These are phyloP conservation scores for Crocidura indochinensis DNA, from an alignment of 2,797 vertebrate genomes.

Conservation along the genomic window DNA sequence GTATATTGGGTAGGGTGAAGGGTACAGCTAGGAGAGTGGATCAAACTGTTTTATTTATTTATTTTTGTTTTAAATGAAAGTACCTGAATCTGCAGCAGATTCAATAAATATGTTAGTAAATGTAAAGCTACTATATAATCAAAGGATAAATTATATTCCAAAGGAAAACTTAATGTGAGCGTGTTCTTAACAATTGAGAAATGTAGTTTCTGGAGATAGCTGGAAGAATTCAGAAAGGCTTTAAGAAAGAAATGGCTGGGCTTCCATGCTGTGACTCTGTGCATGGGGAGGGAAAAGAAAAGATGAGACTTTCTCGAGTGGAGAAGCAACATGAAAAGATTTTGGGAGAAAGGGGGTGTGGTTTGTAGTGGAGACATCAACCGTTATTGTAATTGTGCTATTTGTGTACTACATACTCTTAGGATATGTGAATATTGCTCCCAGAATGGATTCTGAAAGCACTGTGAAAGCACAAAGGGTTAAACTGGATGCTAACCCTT, in stretches of 20 bases:
- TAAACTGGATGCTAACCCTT: neutral
- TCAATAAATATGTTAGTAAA: slow-evolving; percentile 2
- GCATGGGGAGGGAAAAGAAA: neutral
- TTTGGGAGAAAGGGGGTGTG: neutral
- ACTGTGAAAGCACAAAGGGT: neutral
- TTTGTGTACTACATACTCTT: no score
- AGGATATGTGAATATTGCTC: neutral
- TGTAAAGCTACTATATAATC: neutral
- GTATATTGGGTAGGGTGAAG: neutral
- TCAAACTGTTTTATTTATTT: neutral
- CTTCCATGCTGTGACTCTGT: slow-evolving; percentile 7
- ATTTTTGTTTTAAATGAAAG: slow-evolving; percentile 30
- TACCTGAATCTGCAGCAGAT: neutral
- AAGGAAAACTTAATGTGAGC: neutral
- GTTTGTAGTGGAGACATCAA: neutral
- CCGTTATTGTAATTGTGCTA: neutral
- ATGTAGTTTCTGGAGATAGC: neutral
- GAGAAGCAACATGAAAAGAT: neutral
- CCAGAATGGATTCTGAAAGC: neutral
- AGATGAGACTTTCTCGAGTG: neutral
- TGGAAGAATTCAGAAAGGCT: neutral
- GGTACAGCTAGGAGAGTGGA: neutral
- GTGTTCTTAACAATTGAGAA: neutral
- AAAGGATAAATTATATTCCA: slow-evolving; percentile 11
- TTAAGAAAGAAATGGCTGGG: neutral